Evolutionary conservation across 1,140 invertebrate genomes (phyloP).

Genomic region (Dufourea novaeangliae): DNA sequence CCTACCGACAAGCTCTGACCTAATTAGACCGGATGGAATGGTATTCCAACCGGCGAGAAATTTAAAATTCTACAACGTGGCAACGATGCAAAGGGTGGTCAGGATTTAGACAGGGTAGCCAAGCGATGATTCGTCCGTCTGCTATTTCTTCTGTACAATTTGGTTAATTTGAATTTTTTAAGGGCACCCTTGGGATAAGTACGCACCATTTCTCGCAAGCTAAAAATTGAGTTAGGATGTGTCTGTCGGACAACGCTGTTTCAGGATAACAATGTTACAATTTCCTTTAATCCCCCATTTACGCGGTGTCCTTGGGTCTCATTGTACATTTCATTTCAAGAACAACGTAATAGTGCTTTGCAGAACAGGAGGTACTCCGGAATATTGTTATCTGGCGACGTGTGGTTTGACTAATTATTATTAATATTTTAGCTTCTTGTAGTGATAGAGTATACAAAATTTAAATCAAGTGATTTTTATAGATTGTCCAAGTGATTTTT

Average conservation of each 20-base stretch:
- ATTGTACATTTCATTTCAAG: neutral
- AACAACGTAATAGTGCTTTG: too few species aligned
- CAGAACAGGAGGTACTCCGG: too few species aligned
- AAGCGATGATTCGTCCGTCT: too few species aligned
- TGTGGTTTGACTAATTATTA: too few species aligned
- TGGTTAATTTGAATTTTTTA: conserved; percentile 5
- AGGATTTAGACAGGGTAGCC: neutral
- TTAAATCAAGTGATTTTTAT: too few species aligned
- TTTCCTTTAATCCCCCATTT: neutral
- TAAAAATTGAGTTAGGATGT: neutral
- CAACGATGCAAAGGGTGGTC: neutral
- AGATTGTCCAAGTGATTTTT: too few species aligned
- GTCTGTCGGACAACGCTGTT: neutral
- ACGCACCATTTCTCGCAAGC: neutral
- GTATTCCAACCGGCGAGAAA: neutral
- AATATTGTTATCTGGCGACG: too few species aligned
- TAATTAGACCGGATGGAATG: neutral
- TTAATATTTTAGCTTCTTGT: too few species aligned
- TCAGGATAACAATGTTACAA: neutral
- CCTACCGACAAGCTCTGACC: neutral
- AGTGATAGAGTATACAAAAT: too few species aligned
- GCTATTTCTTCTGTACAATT: neutral
- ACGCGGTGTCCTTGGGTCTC: neutral
- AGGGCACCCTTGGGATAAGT: neutral
- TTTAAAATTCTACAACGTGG: neutral